These are phyloP conservation scores for Miniopterus natalensis DNA, from an alignment of 2,113 vertebrate genomes.

Conservation along the genomic window DNA sequence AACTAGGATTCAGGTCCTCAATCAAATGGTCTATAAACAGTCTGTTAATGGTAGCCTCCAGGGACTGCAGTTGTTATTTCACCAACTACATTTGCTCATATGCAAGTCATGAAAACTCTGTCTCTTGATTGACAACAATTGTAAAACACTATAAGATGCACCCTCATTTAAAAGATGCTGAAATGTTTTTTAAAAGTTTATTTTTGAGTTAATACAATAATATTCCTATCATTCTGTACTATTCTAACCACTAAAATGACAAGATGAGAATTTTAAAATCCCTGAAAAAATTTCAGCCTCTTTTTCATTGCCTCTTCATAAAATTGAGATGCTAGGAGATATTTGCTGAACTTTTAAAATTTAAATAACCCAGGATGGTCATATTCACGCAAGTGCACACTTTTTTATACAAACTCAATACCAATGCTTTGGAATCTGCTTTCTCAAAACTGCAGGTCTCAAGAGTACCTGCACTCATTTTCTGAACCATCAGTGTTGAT, in stretches of 20 bases:
- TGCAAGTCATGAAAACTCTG: background rate
- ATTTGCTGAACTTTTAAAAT: conserved; percentile 7
- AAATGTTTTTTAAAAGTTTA: background rate
- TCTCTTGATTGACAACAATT: background rate
- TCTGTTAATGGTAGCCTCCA: background rate
- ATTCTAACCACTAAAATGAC: background rate
- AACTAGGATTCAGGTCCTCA: background rate
- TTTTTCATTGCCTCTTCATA: background rate
- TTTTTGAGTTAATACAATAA: background rate
- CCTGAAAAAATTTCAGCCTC: background rate
- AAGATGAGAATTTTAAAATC: background rate
- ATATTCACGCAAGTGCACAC: background rate
- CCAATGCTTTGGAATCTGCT: background rate
- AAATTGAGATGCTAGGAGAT: conserved; percentile 1
- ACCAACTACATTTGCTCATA: background rate
- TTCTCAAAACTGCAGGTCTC: conserved; percentile 44
- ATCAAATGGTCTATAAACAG: background rate
- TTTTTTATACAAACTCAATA: background rate
- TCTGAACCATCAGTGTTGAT: conserved; percentile 1
- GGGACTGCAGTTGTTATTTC: background rate
- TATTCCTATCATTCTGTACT: background rate
- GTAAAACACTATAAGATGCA: background rate
- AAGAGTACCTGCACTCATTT: conserved; percentile 54
- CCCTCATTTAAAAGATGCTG: background rate
- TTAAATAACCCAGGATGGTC: background rate